These are phyloP conservation scores for Drepanosiphum platanoidis DNA, from an alignment of 2,888 invertebrate genomes.

Conservation along the genomic window DNA sequence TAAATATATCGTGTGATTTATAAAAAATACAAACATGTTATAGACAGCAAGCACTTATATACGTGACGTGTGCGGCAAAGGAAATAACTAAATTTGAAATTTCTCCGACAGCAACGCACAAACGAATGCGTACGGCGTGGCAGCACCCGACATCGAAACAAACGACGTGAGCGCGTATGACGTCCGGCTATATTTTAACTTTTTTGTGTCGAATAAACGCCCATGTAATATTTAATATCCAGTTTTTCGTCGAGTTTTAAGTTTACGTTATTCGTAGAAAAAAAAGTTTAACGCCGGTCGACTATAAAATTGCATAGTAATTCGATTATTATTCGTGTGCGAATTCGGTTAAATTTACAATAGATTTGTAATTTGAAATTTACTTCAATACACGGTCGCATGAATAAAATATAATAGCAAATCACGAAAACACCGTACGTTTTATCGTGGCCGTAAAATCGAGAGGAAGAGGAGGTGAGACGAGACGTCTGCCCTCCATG, in stretches of 20 bases:
- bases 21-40: slow-evolving; percentile 7
- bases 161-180: not conserved
- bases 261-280: too few relatives aligned
- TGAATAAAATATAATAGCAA: too few relatives aligned
- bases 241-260: not conserved
- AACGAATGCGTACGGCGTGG: not conserved
- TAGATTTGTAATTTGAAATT: too few relatives aligned
- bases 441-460: too few relatives aligned
- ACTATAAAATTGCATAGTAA: not conserved
- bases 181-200: not conserved
- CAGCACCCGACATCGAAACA: too few relatives aligned
- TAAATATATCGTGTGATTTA: not conserved
- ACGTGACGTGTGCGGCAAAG: not conserved
- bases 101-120: slow-evolving; percentile 10
- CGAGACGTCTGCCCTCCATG: too few relatives aligned
- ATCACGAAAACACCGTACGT: too few relatives aligned
- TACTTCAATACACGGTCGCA: too few relatives aligned
- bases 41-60: slow-evolving; percentile 25
- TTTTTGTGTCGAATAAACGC: not conserved
- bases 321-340: not conserved
- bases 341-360: too few relatives aligned
- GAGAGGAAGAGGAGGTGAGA: too few relatives aligned
- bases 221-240: not conserved
- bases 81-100: not conserved
- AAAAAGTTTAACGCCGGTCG: not conserved